These are phyloP conservation scores for Drosophila paranaensis DNA, from an alignment of 2,888 invertebrate species.

Conservation along the genomic window DNA sequence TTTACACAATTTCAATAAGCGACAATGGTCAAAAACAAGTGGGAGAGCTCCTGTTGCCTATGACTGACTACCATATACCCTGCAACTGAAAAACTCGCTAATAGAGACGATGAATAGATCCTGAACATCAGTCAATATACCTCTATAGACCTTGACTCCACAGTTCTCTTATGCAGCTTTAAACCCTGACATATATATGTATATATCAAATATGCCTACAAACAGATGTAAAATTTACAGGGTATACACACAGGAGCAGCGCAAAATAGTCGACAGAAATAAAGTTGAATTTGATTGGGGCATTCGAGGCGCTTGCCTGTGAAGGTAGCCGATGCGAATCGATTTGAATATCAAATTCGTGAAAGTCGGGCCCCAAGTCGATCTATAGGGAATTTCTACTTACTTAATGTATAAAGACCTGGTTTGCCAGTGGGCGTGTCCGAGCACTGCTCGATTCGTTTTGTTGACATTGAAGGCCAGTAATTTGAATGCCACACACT, in stretches of 20 bases:
- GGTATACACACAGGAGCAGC: not conserved
- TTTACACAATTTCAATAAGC: conserved; percentile 74
- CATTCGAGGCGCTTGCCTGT: not conserved
- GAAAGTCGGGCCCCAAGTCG: not conserved
- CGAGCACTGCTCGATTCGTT: conserved; percentile 9
- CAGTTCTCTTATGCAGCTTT: too few relatives aligned
- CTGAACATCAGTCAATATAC: not conserved
- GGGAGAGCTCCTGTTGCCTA: too few relatives aligned
- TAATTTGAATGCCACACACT: conserved; percentile 41
- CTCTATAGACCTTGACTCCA: not conserved
- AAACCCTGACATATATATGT: not conserved
- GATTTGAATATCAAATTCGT: conserved; percentile 42
- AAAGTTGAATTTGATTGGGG: not conserved
- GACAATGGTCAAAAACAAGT: conserved; percentile 32
- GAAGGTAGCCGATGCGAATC: conserved; percentile 26
- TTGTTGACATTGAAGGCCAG: conserved; percentile 38
- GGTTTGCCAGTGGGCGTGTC: conserved; percentile 9
- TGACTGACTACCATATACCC: not conserved
- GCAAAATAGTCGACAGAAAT: not conserved
- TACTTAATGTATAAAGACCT: not conserved
- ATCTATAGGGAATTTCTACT: not conserved
- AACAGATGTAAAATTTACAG: too few relatives aligned
- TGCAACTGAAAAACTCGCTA: not conserved
- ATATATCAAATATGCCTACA: not conserved
- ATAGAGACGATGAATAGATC: not conserved